Base-by-base conservation (phyloP, 2,888 invertebrate species). In the Trichogramma dendrolimi region DNA sequence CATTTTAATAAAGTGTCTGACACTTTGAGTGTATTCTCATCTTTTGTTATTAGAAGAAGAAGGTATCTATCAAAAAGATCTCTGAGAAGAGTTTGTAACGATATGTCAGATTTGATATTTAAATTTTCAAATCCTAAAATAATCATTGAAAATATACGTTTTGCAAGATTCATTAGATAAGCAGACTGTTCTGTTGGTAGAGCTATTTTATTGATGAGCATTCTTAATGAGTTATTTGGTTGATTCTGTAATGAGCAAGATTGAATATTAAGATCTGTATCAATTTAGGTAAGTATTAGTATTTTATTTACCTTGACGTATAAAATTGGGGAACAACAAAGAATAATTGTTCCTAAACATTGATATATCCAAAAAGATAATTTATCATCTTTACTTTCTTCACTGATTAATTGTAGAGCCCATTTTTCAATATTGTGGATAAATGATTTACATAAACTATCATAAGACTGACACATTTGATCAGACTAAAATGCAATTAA, bases 341-440 rank as follows among this genome's bases (percentile, higher is more conserved):
- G 68, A 64, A 78, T 71, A 10, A 79, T 63, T 47, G 74, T 74
- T 42, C 78, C 76, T 8, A 78, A 66, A 56, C 76, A 77, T 59
- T 71, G 69, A 60, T 76, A 78, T 58, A 77, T 76, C 72, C 75
- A 74, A 6, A 68, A 63, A 4, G 75, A 68, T 39, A 72, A 63
- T 55, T 73, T 71, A 1, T 71, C 69, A 11, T 78, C 74, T 61
- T 71, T 71, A 39, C 68, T 75, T 53, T 77, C 75, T 43, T 76
- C 73, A 6, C 68, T 74, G 52, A 78, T 73, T 27, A 75, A 68
- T 6, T 61, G 42, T 7, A 77, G 58, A 5, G 71, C 71, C 79
- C 79, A 79, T 60, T 76, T 79, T 11, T 79, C 78, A 10, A 79
- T 61, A 50, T 76, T 73, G 60, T 69, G 72, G 51, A 79, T 76